Percentiles rank a stretch among this genome's conserved stretches.
Conservation (phyloP, 1,140 invertebrate species). For the Lamellibrachia luymesi region DNA sequence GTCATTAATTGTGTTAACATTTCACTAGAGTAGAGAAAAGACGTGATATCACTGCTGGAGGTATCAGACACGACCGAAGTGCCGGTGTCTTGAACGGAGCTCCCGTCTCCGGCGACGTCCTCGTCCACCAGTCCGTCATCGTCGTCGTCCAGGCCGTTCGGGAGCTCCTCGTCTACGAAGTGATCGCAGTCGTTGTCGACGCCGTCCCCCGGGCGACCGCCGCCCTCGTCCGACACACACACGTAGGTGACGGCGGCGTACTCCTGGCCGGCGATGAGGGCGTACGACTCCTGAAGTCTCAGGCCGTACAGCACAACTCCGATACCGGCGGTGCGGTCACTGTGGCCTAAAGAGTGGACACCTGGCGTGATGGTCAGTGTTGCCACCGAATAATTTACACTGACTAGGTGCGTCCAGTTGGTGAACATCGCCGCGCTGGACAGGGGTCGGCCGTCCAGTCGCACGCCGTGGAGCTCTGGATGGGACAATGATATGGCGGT, state of each 20-base stretch:
- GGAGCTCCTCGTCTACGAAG: conserved; percentile 23
- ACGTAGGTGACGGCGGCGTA: not conserved
- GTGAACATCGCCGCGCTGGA: not conserved
- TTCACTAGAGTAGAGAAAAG: not conserved
- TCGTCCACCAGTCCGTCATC: conserved; percentile 26
- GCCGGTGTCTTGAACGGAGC: not conserved
- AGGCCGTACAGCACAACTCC: conserved; percentile 10
- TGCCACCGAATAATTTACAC: not conserved
- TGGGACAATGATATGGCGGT: not conserved
- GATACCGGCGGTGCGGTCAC: not conserved
- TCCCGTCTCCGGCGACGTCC: conserved; percentile 15
- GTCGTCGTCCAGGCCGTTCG: conserved; percentile 30
- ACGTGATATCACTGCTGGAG: not conserved
- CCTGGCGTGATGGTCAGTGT: conserved; percentile 9
- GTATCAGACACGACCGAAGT: not conserved
- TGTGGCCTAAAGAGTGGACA: not conserved
- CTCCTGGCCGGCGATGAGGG: not conserved
- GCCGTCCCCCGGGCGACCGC: conserved; percentile 20
- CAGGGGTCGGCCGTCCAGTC: not conserved
- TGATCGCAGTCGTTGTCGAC: conserved; percentile 31
- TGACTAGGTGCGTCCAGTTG: not conserved
- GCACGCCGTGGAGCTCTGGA: not conserved
- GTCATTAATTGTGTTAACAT: no score
- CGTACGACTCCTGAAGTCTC: conserved; percentile 19
- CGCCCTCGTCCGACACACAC: conserved; percentile 11